These are phyloP conservation scores for Sarotherodon lohbergeri DNA, from an alignment of 2,113 vertebrate species.

Conservation along the genomic window DNA sequence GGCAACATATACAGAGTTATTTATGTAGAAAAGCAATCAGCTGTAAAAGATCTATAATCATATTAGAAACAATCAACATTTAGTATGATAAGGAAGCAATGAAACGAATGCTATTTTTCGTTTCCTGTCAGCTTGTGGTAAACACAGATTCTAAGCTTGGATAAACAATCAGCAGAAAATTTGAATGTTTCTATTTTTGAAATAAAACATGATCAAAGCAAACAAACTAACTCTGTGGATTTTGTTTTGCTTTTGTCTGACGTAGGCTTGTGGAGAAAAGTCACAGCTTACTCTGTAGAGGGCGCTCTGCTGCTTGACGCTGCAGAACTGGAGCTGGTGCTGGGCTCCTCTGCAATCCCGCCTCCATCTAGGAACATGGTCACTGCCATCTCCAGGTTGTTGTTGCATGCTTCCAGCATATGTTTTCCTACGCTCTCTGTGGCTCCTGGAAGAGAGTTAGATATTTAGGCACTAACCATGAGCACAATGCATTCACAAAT, in stretches of 20 bases:
- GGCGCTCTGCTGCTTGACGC: slow-evolving; percentile 80
- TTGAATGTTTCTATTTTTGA: background rate
- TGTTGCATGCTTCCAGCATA: slow-evolving; percentile 97
- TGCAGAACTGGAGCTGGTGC: slow-evolving; percentile 90
- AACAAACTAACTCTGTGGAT: background rate
- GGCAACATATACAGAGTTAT: background rate
- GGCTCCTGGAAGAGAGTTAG: slow-evolving; percentile 77
- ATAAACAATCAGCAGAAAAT: background rate
- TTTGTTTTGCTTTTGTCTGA: background rate
- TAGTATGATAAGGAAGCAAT: background rate
- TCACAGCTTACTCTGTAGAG: slow-evolving; percentile 80
- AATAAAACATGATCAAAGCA: background rate
- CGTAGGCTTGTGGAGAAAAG: background rate
- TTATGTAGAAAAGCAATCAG: background rate
- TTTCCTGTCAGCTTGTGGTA: background rate
- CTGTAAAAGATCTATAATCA: background rate
- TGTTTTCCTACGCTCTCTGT: slow-evolving; percentile 95
- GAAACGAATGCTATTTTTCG: background rate
- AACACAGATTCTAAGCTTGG: background rate
- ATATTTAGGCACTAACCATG: background rate
- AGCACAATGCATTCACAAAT: background rate
- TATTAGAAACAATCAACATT: background rate
- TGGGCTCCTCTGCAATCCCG: slow-evolving; percentile 92
- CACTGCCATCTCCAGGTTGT: slow-evolving; percentile 98
- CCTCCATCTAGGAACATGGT: slow-evolving; percentile 98